phyloP scores from a whole-genome alignment of 2,113 vertebrate genomes.

The Merops nubicus region DNA sequence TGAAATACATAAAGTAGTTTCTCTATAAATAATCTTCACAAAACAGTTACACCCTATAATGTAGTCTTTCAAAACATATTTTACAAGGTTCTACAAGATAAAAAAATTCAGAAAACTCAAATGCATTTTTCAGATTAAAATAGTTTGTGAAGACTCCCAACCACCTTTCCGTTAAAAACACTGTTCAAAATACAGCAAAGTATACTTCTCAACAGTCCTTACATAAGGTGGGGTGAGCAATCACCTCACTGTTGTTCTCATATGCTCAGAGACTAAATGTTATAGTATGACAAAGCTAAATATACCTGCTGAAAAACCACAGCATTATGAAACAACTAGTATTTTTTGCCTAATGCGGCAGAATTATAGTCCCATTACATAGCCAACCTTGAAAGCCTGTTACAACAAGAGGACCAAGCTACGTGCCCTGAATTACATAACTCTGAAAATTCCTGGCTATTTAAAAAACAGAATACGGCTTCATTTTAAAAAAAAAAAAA shows the following conservation, averaged over 20 bases:
- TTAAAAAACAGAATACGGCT: not conserved
- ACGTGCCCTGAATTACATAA: not conserved
- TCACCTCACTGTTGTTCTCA: not conserved
- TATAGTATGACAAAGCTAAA: conserved; percentile 2
- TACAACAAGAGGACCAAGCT: not conserved
- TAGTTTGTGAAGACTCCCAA: not conserved
- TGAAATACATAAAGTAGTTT: not conserved
- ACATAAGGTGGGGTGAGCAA: not conserved
- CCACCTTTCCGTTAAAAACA: not conserved
- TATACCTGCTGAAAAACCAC: not conserved
- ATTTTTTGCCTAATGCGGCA: not conserved
- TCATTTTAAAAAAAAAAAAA: not conserved
- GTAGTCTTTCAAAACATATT: not conserved
- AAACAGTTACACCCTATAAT: not conserved
- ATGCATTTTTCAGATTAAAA: not conserved
- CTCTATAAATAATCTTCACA: not conserved
- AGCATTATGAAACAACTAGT: not conserved
- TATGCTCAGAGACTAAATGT: not conserved
- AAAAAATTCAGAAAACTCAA: not conserved
- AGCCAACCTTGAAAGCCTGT: not conserved
- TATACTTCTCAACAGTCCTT: not conserved
- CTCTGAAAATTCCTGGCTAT: not conserved
- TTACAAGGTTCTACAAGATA: not conserved
- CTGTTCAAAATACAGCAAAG: not conserved
- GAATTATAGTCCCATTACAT: not conserved